phyloP scores from a whole-genome alignment of 1,140 invertebrate species.

The Magallana ariakensis region DNA sequence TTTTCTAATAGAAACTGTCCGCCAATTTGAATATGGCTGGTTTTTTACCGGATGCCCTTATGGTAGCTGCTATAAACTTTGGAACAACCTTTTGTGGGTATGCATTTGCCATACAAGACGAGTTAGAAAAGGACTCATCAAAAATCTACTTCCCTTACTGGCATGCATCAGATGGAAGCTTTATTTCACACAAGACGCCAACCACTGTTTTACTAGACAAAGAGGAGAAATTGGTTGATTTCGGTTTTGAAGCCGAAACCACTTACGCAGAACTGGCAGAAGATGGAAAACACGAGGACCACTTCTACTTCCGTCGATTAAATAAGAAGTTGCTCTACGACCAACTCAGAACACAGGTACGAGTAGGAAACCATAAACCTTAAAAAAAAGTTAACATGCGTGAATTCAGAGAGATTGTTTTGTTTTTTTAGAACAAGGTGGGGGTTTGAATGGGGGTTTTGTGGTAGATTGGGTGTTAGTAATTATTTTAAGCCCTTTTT shows the following conservation, averaged over 20 bases:
- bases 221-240: constrained; percentile 35
- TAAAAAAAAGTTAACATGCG: too few species aligned
- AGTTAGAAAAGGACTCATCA: background rate
- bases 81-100: constrained; percentile 52
- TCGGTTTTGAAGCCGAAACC: constrained; percentile 42
- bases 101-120: constrained; percentile 40
- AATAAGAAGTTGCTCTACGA: constrained; percentile 49
- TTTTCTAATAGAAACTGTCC: too few species aligned
- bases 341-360: background rate
- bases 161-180: background rate
- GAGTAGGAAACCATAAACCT: too few species aligned
- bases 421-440: too few species aligned
- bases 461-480: too few species aligned
- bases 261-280: constrained; percentile 12
- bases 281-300: background rate
- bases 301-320: constrained; percentile 43
- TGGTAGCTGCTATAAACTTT: constrained; percentile 53
- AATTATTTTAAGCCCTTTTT: too few species aligned
- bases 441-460: too few species aligned
- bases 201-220: constrained; percentile 38
- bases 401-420: too few species aligned
- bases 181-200: constrained; percentile 33
- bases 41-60: background rate
- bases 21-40: too few species aligned
- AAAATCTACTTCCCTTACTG: background rate